Evolutionary conservation across 1,140 invertebrate genomes (phyloP).

Genomic region (Nasonia vitripennis): DNA sequence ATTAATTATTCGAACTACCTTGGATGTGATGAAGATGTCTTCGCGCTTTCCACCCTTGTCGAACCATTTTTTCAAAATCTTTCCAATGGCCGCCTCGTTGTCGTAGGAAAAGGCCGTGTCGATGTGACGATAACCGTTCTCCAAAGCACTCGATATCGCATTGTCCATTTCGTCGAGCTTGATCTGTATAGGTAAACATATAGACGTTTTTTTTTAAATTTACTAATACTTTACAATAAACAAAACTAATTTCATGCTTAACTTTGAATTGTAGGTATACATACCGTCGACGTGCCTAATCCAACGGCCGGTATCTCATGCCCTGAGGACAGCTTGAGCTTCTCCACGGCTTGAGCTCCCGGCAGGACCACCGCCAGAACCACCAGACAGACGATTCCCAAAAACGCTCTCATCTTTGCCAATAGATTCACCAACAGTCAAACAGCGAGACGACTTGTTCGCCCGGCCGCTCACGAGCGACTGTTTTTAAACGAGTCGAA

Average conservation of each 20-base stretch:
- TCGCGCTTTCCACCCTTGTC: conserved; percentile 38
- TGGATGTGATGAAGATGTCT: conserved; percentile 49
- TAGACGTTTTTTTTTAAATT: not conserved
- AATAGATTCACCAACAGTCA: not conserved
- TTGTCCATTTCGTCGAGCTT: conserved; percentile 15
- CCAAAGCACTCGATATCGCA: conserved; percentile 26
- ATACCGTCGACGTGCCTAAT: conserved; percentile 87
- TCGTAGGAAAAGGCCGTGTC: conserved; percentile 43
- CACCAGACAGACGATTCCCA: not conserved
- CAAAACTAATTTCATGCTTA: no score
- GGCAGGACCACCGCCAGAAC: not conserved
- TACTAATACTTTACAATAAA: no score
- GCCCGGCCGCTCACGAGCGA: not conserved
- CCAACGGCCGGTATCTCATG: conserved; percentile 83
- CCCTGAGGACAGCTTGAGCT: conserved; percentile 63
- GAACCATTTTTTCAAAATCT: conserved; percentile 42
- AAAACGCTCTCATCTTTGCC: conserved; percentile 11
- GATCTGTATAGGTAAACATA: not conserved
- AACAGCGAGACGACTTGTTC: not conserved
- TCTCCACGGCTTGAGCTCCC: not conserved
- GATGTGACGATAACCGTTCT: conserved; percentile 47
- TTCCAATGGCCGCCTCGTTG: conserved; percentile 43
- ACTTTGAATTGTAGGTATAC: not conserved
- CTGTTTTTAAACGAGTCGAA: not conserved
- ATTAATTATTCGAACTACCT: conserved; percentile 7